Conservation (phyloP, 2,888 invertebrate genomes). For the Drosophila mercatorum region DNA sequence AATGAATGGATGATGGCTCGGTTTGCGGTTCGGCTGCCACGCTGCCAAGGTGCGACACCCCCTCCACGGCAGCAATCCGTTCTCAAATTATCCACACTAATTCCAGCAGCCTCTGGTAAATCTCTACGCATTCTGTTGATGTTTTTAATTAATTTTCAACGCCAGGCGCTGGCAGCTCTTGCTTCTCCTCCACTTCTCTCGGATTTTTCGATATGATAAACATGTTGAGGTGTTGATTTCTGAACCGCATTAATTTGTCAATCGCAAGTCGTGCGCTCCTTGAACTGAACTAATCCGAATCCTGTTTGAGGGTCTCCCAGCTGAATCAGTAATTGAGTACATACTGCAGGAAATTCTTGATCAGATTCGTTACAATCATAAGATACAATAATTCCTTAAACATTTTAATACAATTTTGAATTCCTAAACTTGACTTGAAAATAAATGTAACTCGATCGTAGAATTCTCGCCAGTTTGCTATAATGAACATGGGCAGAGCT, state of each 20-base stretch:
- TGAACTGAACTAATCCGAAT: background rate
- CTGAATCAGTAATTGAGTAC: background rate
- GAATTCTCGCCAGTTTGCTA: slow-evolving; percentile 6
- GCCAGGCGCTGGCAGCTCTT: slow-evolving; percentile 39
- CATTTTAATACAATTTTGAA: background rate
- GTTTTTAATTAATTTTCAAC: slow-evolving; percentile 77
- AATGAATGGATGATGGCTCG: slow-evolving; percentile 59
- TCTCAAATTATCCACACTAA: slow-evolving; percentile 71
- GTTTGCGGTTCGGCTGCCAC: slow-evolving; percentile 64
- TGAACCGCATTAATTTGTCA: slow-evolving; percentile 77
- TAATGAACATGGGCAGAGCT: background rate
- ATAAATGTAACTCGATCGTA: background rate
- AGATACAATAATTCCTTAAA: background rate
- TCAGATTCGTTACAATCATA: background rate
- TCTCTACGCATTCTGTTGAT: slow-evolving; percentile 74
- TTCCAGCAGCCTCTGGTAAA: slow-evolving; percentile 60
- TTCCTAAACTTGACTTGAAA: background rate
- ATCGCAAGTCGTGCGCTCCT: slow-evolving; percentile 60
- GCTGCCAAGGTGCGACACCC: slow-evolving; percentile 58
- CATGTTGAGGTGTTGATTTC: slow-evolving; percentile 74
- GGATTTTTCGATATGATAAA: slow-evolving; percentile 58
- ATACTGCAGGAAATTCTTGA: background rate
- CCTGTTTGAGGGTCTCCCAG: background rate
- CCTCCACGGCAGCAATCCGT: slow-evolving; percentile 34
- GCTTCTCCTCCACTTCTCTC: background rate